These are phyloP conservation scores for Choloepus hoffmanni DNA, from an alignment of 2,113 vertebrate species.

Conservation along the genomic window DNA sequence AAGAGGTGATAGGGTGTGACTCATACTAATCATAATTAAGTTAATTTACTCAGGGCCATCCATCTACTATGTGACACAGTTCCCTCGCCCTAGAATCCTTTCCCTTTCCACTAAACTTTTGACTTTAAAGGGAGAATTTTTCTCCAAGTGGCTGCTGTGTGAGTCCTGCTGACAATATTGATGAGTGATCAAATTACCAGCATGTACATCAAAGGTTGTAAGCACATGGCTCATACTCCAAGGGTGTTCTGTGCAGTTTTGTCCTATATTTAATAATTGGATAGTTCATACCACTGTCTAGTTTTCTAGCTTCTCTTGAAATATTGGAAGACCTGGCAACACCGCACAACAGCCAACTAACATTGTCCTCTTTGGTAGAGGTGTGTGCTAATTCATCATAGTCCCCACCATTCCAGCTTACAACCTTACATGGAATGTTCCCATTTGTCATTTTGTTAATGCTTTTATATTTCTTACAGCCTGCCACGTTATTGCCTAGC, in stretches of 20 bases:
- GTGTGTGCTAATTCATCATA: not conserved
- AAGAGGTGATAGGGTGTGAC: fast-evolving
- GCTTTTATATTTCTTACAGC: not conserved
- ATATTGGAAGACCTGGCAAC: not conserved
- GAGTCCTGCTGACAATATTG: not conserved
- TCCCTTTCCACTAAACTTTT: not conserved
- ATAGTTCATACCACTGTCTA: not conserved
- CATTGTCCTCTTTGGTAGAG: not conserved
- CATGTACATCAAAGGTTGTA: not conserved
- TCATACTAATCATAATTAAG: not conserved
- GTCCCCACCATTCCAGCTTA: not conserved
- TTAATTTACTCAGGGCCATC: not conserved
- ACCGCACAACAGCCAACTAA: not conserved
- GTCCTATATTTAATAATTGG: not conserved
- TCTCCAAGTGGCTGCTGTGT: not conserved
- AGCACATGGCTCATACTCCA: not conserved
- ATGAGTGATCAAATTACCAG: not conserved
- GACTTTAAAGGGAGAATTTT: not conserved
- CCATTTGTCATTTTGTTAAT: not conserved
- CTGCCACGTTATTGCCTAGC: not conserved
- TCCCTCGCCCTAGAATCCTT: not conserved
- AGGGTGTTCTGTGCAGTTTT: not conserved
- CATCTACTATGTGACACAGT: not conserved
- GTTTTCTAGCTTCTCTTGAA: not conserved
- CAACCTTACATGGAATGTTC: not conserved